Evolutionary conservation across 2,888 invertebrate species (phyloP), one percentile per base, ranked within the genome.

Genomic region (Watsonalla cultraria): DNA sequence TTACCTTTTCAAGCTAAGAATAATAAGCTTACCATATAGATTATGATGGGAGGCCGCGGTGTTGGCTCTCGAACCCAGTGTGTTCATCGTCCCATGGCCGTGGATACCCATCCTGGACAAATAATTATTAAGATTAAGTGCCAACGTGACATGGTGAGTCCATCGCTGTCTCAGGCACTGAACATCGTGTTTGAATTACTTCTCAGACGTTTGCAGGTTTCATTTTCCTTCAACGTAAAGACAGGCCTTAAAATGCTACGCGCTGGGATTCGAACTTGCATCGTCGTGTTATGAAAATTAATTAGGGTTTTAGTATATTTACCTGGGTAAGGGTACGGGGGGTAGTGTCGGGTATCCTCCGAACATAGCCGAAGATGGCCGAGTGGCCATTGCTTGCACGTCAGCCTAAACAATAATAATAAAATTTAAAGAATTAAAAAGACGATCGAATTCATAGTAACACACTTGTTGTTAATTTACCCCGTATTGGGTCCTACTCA

Each of bases 311-410:
- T 54, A 14, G n/a, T 7, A 11, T 42, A 58, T 60, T 67, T 84
- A 93, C 93, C 94, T 92, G 47, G 96, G 96, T 69, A 96, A 70
- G 4, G 96, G 95, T 52, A 96, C 93, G 1, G 96, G 96, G 0
- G 95, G 93, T n/a, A 93, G 75, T 0, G 92, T 92, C 1, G 96
- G 96, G 78, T 96, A 96, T 0, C 91, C 92, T 4, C 95, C 96
- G 74, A 96, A 96, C 92, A 96, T 93, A 5, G 96, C 96, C 5
- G 96, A 96, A 0, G 96, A 95, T 0, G 96, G 96, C 9, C 96
- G 90, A 0, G 95, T 95, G n/a, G 80, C 80, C 85, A 90, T 84
- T 46, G 78, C 70, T 51, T 86, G 85, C 0, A 94, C 94, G n/a
- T 96, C 89, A 39, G 91, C 84, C 80, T 87, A 77, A 68, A 51